Base-by-base conservation (phyloP, 1,140 invertebrate genomes). In the Coenobita brevimanus region DNA sequence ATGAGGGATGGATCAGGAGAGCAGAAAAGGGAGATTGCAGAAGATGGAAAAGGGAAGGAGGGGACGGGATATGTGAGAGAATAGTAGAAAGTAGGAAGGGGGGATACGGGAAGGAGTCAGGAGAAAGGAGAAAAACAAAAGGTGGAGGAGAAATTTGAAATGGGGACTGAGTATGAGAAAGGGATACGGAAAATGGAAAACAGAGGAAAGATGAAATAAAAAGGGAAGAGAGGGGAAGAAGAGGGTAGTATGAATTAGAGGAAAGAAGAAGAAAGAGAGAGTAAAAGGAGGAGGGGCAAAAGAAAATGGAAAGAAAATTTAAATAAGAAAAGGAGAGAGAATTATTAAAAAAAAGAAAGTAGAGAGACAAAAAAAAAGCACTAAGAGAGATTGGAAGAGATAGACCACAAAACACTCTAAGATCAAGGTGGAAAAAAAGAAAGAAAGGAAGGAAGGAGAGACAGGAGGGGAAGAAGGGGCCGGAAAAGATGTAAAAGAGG, bases 111-210 rank as follows among this genome's bases (percentile, higher is more conserved):
- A 41, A n/a, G 54, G 38, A 76, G 38, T n/a, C 41, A 46, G 41
- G 54, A 46, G 54, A 46, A 76, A 24, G 54, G 73, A 50, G 73
- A 50, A 46, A 76, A 46, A 76, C 41, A 76, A 46, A 76, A 46
- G 54, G 73, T 50, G 73, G 54, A 46, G 54, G 73, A 76, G 73
- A 76, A 46, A 76, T n/a, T n/a, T n/a, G 73, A 76, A 46, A 76
- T 38, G 54, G 73, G 54, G 38, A 76, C 41, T 50, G 73, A 76
- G 73, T 50, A 46, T 50, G 73, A 76, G 73, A 76, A 46, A 76
- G 41, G 54, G 73, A 76, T 38, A 76, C 17, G 54, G 73, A 76
- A 27, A 76, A 46, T 50, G 73, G 54, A 46, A 76, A 46, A 73
- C 30, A 73, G 69, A 73, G 69, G 41, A 38, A 73, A 38, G 41